Conservation (phyloP, 2,797 vertebrate genomes). For the Diglossa cyanea region DNA sequence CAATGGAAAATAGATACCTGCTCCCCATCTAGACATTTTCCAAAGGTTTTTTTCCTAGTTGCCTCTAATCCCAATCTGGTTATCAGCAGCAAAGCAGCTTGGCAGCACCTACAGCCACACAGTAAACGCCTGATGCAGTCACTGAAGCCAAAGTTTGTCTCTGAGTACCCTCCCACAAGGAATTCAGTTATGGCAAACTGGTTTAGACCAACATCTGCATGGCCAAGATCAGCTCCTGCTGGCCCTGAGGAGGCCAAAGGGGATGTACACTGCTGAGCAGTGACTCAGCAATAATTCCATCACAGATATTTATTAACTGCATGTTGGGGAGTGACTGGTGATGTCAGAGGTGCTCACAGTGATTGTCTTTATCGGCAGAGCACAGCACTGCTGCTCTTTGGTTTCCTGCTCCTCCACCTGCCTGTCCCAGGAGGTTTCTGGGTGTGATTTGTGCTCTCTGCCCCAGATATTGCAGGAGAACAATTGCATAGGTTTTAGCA, state of each 20-base stretch:
- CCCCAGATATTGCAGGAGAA: slow-evolving; percentile 1
- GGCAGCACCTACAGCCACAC: not conserved
- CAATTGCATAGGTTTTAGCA: not conserved
- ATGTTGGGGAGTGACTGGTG: not conserved
- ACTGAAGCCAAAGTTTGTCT: not conserved
- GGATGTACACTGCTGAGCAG: fast-evolving
- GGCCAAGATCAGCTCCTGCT: not conserved
- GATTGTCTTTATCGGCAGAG: not conserved
- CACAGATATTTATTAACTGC: not conserved
- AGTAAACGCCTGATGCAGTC: not conserved
- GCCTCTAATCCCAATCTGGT: not conserved
- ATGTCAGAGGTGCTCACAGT: not conserved
- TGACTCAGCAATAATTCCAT: not conserved
- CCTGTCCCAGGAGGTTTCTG: not conserved
- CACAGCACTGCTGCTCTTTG: not conserved
- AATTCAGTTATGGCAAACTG: not conserved
- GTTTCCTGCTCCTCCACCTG: not conserved
- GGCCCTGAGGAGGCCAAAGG: not conserved
- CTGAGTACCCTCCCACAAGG: not conserved
- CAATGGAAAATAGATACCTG: not conserved
- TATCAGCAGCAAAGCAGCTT: not conserved
- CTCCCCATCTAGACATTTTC: not conserved
- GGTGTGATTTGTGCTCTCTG: not conserved
- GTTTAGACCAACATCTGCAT: not conserved
- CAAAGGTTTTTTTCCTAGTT: not conserved